These are phyloP conservation scores for Porites divaricata DNA, from an alignment of 92 coral and sea anemone genomes.

Conservation along the genomic window DNA sequence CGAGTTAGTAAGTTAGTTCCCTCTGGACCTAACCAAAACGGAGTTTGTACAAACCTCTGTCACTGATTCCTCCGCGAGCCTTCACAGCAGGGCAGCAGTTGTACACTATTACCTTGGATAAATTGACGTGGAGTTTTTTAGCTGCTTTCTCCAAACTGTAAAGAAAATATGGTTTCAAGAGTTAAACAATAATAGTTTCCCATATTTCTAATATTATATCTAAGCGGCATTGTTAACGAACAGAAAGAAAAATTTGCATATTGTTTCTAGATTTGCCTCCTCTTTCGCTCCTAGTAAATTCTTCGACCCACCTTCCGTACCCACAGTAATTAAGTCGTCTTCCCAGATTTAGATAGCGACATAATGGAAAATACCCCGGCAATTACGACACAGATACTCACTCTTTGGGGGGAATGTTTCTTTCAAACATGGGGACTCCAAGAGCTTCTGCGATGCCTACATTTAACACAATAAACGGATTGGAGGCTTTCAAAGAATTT, in stretches of 20 bases:
- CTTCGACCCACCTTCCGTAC: no score
- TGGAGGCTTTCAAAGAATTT: slow-evolving; percentile 54
- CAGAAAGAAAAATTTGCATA: no score
- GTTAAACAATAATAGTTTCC: no score
- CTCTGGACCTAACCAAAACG: not conserved
- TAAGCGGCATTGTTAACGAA: no score
- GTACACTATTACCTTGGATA: slow-evolving; percentile 93
- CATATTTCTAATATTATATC: no score
- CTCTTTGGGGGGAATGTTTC: slow-evolving; percentile 90
- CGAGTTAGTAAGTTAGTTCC: no score
- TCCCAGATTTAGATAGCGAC: no score
- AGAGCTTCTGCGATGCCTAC: slow-evolving; percentile 90
- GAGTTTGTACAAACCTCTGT: slow-evolving; percentile 36
- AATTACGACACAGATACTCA: not conserved
- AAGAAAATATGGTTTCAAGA: not conserved
- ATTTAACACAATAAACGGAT: slow-evolving; percentile 93
- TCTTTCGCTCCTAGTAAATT: no score
- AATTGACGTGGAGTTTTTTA: slow-evolving; percentile 81
- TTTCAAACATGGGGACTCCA: slow-evolving; percentile 96
- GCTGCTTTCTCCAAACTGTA: slow-evolving; percentile 86
- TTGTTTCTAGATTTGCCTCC: no score
- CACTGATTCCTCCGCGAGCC: slow-evolving; percentile 52
- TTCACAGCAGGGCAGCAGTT: slow-evolving; percentile 94
- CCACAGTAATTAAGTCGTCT: no score
- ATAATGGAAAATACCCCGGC: not conserved